Evolutionary conservation across 1,140 invertebrate genomes (phyloP), one percentile per base, ranked within the genome.

Genomic region (Aculops lycopersici): DNA sequence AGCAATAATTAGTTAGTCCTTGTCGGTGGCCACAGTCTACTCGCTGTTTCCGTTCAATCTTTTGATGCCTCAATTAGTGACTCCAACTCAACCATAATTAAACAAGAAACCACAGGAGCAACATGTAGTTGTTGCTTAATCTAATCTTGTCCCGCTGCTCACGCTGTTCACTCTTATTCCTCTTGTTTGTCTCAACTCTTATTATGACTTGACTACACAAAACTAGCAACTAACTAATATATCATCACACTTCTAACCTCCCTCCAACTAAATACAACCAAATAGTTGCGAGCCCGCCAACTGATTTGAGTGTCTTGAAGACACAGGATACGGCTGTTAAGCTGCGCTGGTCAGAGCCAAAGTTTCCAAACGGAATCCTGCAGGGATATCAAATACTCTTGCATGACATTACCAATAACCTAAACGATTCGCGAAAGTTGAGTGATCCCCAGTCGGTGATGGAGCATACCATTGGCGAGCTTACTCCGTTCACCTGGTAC

Each of bases 261-360:
- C n/a, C n/a, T n/a, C n/a, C n/a, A n/a, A n/a, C n/a, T n/a, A n/a
- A n/a, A n/a, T n/a, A n/a, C n/a, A n/a, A n/a, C n/a, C n/a, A 5
- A 20, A 39, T 62, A 75, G 74, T 74, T 57, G 74, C 75, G 55
- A 72, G 67, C 54, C 71, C 72, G 52, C 77, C 77, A 39, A 60
- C 67, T 50, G 77, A 79, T 60, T 62, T 83, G 43, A 72, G 67
- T 45, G 64, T 74, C 14, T 60, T 68, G 43, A 66, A 67, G 53
- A 69, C 78, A 35, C 71, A 70, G 40, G 65, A 74, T 43, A 67
- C 65, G 36, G 70, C 70, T 51, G 71, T 81, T 46, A 67, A 69
- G 42, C 60, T 84, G 48, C 66, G 66, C 48, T 83, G 77, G 77
- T 59, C 59, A 49, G 67, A 71, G 54, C 77, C 78, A 31, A 62